phyloP scores from a whole-genome alignment of 2,888 invertebrate species.

The Eupithecia centaureata region DNA sequence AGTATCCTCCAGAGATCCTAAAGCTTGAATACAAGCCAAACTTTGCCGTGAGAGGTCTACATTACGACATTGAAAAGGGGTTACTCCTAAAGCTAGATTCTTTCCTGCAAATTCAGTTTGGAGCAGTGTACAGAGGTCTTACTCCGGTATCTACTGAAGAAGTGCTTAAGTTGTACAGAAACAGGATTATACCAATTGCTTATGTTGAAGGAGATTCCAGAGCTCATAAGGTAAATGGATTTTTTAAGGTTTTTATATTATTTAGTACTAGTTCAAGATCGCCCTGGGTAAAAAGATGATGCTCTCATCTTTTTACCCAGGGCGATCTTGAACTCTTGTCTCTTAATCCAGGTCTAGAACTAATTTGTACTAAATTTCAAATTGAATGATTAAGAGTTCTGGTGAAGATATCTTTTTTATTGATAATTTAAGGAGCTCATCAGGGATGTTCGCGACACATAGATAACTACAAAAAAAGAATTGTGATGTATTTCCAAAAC shows the following conservation, averaged over 20 bases:
- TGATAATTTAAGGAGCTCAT: too few relatives aligned
- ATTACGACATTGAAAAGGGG: conserved; percentile 98
- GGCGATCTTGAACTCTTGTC: too few relatives aligned
- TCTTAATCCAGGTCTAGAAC: too few relatives aligned
- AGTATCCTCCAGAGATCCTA: conserved; percentile 95
- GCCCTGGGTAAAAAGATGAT: too few relatives aligned
- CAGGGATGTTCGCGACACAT: too few relatives aligned
- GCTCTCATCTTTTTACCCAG: too few relatives aligned
- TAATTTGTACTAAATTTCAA: too few relatives aligned
- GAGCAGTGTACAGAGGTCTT: conserved; percentile 95
- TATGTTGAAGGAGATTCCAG: conserved; percentile 92
- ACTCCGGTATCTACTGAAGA: conserved; percentile 92
- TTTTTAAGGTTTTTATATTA: not conserved
- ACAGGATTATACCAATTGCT: conserved; percentile 93
- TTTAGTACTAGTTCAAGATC: too few relatives aligned
- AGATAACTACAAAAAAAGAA: too few relatives aligned
- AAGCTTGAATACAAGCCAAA: conserved; percentile 94
- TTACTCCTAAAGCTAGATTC: conserved; percentile 97
- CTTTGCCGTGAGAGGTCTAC: conserved; percentile 98
- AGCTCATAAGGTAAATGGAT: conserved; percentile 85
- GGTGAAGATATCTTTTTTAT: too few relatives aligned
- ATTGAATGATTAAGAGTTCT: too few relatives aligned
- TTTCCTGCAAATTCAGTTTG: conserved; percentile 98
- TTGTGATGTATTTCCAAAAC: too few relatives aligned
- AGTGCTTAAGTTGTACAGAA: conserved; percentile 92